These are phyloP conservation scores for Dromaius novaehollandiae DNA, from an alignment of 2,113 vertebrate species.

Conservation along the genomic window DNA sequence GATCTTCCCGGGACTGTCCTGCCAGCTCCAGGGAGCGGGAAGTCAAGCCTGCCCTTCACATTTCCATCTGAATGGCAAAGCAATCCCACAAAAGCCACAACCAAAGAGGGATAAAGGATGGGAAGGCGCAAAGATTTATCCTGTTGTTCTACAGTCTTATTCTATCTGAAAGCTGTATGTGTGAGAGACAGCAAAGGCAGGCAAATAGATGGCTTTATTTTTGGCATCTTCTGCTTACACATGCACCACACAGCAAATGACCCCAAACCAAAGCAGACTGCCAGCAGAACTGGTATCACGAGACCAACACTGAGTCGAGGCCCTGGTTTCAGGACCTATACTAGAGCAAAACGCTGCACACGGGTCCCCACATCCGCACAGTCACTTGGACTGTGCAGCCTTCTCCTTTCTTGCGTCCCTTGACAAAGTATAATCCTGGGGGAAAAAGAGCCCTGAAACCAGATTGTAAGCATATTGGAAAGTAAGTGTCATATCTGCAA, in stretches of 20 bases:
- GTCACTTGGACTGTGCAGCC: neutral
- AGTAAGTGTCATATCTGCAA: neutral
- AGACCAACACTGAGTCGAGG: neutral
- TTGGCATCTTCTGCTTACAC: neutral
- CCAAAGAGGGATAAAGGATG: neutral
- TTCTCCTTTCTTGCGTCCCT: neutral
- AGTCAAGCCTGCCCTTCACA: neutral
- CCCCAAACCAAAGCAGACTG: neutral
- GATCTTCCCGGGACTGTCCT: neutral
- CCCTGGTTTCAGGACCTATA: neutral
- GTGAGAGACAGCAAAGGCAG: neutral
- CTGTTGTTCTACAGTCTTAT: neutral
- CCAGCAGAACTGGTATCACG: neutral
- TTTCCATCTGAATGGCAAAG: neutral
- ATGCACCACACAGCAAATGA: neutral
- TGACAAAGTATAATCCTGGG: neutral
- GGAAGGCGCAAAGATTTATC: neutral
- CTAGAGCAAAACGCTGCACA: neutral
- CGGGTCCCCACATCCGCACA: neutral
- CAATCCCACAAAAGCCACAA: neutral
- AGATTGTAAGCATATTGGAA: neutral
- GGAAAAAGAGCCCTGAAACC: neutral
- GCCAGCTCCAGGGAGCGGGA: neutral
- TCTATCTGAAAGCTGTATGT: neutral
- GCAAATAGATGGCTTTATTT: constrained; percentile 15